Evolutionary conservation across 2,113 vertebrate species (phyloP), one percentile per base, ranked within the genome.

Genomic region (Agapornis roseicollis): DNA sequence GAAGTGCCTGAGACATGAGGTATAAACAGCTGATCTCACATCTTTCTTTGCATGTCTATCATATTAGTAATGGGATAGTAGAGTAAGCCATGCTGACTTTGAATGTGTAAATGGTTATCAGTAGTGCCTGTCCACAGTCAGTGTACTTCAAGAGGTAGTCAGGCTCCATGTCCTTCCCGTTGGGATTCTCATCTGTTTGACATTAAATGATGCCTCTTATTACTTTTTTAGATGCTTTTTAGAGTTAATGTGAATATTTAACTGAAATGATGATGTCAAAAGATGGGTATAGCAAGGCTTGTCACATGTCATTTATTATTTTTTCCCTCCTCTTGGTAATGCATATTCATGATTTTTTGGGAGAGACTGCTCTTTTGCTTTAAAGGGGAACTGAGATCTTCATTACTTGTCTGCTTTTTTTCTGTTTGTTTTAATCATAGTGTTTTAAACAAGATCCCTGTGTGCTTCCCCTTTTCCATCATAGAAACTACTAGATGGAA

Each of bases 31-130:
- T 70, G 96, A 96, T 86, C 52, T 55, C 71, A 81, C 82, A 31
- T 89, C 58, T 94, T 97, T 92, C 81, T 96, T 94, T 77, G 56
- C 55, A 24, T 72, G 77, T 92, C 95, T 96, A 24, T 97, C 71
- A 22, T 76, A 87, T 88, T 90, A 76, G 74, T 91, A 96, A 88
- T 80, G 93, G 89, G 91, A 66, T 9, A 35, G 68, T 3, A 11
- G 53, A 72, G 27, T 39, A 72, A 87, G 28, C 64, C 18, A 4
- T 63, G n/a, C 37, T 13, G 53, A 18, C 88, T 90, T 64, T 49
- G 50, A 72, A 47, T 24, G 37, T 15, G 39, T 39, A 63, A 84
- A 23, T 39, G n/a, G 2, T 73, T 73, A 42, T 16, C 69, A 52
- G 49, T 11, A 71, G 69, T 44, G 47, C 85, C 77, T 73, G 73